phyloP scores from a whole-genome alignment of 2,888 invertebrate genomes.

The Stictocephala bisonia region DNA sequence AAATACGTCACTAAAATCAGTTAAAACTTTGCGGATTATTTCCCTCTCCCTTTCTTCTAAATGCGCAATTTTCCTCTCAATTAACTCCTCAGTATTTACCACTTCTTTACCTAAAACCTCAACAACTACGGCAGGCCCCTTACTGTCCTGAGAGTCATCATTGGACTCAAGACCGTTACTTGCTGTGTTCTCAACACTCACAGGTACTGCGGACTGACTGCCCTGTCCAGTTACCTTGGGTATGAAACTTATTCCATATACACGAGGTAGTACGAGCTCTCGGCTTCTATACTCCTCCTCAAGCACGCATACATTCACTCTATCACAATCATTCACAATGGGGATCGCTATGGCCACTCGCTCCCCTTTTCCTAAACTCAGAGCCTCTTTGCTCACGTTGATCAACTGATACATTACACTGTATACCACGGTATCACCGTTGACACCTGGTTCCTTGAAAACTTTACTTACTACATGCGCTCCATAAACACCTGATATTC shows the following conservation, averaged over 20 bases:
- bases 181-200: no score
- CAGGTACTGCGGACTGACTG: no score
- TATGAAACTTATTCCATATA: no score
- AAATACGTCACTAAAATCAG: slow-evolving; percentile 25
- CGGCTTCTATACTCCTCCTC: not conserved
- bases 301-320: slow-evolving; percentile 3
- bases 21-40: not conserved
- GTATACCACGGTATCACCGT: not conserved
- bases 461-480: slow-evolving; percentile 14
- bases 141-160: not conserved
- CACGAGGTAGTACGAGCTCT: no score
- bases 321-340: not conserved
- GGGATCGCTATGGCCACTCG: slow-evolving; percentile 29
- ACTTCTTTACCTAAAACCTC: not conserved
- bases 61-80: slow-evolving; percentile 25
- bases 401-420: not conserved
- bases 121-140: not conserved
- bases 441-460: slow-evolving; percentile 1
- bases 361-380: slow-evolving; percentile 1
- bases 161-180: no score
- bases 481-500: not conserved
- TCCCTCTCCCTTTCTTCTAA: not conserved
- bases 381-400: not conserved
- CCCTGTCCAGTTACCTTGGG: no score
- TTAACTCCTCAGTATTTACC: not conserved